A percentile compares a stretch with the other conserved stretches of the same genome.
Conservation (phyloP, 2,888 invertebrate genomes). For the Minunthozetes semirufus region DNA sequence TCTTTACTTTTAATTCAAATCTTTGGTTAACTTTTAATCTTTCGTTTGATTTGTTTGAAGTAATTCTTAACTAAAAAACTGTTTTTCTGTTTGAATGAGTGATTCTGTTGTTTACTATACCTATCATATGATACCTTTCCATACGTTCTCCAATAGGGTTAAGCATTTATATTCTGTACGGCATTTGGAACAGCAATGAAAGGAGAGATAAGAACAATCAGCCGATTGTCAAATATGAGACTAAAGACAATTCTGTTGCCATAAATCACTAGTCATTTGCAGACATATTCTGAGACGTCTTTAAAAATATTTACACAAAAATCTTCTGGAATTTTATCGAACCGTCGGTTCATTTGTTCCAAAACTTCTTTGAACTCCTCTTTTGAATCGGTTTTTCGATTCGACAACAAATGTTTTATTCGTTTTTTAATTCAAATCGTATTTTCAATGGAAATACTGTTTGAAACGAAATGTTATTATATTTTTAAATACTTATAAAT, state of each 20-base stretch:
- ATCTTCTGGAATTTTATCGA: too few relatives aligned
- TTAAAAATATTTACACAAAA: too few relatives aligned
- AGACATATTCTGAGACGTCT: neutral
- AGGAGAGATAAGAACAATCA: conserved; percentile 29
- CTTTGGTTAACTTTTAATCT: neutral
- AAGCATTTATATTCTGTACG: conserved; percentile 41
- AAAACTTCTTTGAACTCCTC: neutral
- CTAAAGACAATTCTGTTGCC: conserved; percentile 30
- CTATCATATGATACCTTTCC: neutral
- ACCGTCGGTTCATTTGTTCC: too few relatives aligned
- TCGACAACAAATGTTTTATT: neutral
- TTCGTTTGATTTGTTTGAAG: neutral
- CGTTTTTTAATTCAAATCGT: neutral
- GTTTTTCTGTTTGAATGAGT: neutral
- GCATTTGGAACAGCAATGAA: conserved; percentile 42
- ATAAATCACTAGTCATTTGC: conserved; percentile 28
- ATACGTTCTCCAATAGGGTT: conserved; percentile 38
- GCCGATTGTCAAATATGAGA: conserved; percentile 30
- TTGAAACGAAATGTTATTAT: conserved; percentile 23
- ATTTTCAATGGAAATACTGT: neutral
- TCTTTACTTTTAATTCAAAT: neutral
- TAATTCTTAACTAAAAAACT: neutral
- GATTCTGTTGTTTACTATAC: neutral
- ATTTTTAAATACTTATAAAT: conserved; percentile 15
- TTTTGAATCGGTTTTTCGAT: neutral